Conservation (phyloP, 2,888 invertebrate species). For the Ceriagrion tenellum region DNA sequence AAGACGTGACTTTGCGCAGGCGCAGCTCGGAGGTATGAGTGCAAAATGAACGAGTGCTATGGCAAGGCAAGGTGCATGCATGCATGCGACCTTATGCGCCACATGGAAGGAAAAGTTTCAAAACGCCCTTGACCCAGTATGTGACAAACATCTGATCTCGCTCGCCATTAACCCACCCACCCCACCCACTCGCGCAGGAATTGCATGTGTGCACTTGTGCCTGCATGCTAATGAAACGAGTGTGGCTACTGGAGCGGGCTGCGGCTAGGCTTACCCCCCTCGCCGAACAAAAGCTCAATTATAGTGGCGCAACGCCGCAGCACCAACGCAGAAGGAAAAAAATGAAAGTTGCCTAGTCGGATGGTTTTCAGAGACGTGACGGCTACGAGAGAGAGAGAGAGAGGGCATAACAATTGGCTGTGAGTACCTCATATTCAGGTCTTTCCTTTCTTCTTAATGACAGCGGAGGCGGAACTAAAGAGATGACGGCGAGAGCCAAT, state of each 20-base stretch:
- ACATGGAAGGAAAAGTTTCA: constrained; percentile 41
- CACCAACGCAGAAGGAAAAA: background rate
- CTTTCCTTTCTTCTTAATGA: background rate
- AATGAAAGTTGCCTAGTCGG: background rate
- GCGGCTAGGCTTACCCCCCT: background rate
- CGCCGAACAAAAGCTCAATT: background rate
- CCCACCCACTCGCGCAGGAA: background rate
- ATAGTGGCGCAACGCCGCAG: background rate
- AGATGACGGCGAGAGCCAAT: background rate
- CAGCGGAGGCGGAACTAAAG: background rate
- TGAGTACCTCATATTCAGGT: background rate
- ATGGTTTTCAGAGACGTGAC: background rate
- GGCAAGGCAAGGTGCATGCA: too few relatives aligned
- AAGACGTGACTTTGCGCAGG: background rate
- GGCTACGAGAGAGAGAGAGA: background rate
- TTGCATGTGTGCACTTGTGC: background rate
- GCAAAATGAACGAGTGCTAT: background rate
- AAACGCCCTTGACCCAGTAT: constrained; percentile 61
- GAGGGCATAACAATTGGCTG: background rate
- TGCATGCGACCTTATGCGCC: background rate
- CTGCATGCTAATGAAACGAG: background rate
- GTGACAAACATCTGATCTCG: constrained; percentile 38
- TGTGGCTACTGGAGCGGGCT: background rate
- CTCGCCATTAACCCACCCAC: constrained; percentile 9
- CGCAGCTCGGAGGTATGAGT: background rate